Evolutionary conservation across 2,888 invertebrate species (phyloP).

Genomic region (Archaeoteleia sp.): DNA sequence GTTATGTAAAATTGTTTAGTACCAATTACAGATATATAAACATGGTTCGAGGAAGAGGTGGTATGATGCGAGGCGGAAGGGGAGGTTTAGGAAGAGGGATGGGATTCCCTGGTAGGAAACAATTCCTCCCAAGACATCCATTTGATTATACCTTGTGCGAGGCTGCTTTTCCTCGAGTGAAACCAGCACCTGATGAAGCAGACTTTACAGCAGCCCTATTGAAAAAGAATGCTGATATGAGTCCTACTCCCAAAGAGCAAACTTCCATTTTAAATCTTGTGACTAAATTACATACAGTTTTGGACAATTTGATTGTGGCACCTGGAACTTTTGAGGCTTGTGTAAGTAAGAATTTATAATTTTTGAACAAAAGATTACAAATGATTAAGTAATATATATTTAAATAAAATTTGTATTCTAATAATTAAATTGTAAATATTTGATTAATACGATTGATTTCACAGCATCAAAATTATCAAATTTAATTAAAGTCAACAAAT

Average conservation of each 20-base stretch:
- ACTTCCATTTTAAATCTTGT: constrained; percentile 94
- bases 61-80: constrained; percentile 81
- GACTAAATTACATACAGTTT: constrained; percentile 94
- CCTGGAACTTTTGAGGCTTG: constrained; percentile 96
- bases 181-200: constrained; percentile 88
- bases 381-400: too few relatives aligned
- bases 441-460: too few relatives aligned
- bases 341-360: constrained; percentile 79
- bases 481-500: too few relatives aligned
- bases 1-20: too few relatives aligned
- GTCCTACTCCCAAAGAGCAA: constrained; percentile 93
- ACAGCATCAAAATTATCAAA: too few relatives aligned
- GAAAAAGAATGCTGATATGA: constrained; percentile 93
- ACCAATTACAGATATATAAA: too few relatives aligned
- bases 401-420: too few relatives aligned
- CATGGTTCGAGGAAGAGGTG: constrained; percentile 83
- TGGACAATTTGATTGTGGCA: constrained; percentile 95
- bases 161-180: constrained; percentile 90
- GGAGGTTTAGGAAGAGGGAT: constrained; percentile 82
- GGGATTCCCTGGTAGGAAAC: constrained; percentile 79
- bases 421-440: too few relatives aligned
- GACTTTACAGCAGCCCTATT: constrained; percentile 91
- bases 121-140: constrained; percentile 85
- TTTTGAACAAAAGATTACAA: too few relatives aligned
- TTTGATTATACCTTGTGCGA: constrained; percentile 93